Evolutionary conservation across 2,888 invertebrate genomes (phyloP).

Genomic region (Laothoe populi): DNA sequence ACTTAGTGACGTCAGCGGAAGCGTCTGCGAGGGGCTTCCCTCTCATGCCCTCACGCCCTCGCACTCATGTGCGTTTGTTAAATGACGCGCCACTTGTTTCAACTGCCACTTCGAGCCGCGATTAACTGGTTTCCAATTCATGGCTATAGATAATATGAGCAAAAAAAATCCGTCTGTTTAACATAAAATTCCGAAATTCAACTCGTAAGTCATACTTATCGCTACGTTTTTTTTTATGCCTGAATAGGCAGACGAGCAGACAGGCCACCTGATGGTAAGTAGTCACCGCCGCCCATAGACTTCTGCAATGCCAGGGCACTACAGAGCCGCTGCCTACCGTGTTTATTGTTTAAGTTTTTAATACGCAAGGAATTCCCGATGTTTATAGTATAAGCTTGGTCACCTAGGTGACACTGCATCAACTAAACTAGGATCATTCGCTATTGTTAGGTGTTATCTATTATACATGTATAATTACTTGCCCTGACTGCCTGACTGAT

Average conservation of each 20-base stretch:
- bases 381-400: slow-evolving; percentile 5
- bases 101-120: slow-evolving; percentile 19
- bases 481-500: no score
- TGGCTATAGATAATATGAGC: background rate
- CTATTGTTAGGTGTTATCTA: background rate
- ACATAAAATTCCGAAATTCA: no score
- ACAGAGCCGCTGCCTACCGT: no score
- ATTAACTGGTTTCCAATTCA: slow-evolving; percentile 13
- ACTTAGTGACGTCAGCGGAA: slow-evolving; percentile 64
- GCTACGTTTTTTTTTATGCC: no score
- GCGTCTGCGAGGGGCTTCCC: slow-evolving; percentile 66
- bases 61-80: slow-evolving; percentile 33
- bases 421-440: background rate
- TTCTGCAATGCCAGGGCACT: no score
- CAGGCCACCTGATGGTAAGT: no score
- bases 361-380: no score
- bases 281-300: no score
- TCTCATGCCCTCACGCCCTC: slow-evolving; percentile 43
- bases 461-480: no score
- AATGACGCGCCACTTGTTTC: slow-evolving; percentile 29
- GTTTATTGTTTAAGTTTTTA: no score
- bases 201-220: background rate
- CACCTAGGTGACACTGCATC: background rate
- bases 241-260: no score
- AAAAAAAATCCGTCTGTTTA: no score